phyloP scores from a whole-genome alignment of 2,797 vertebrate genomes.

The Falco columbarius region DNA sequence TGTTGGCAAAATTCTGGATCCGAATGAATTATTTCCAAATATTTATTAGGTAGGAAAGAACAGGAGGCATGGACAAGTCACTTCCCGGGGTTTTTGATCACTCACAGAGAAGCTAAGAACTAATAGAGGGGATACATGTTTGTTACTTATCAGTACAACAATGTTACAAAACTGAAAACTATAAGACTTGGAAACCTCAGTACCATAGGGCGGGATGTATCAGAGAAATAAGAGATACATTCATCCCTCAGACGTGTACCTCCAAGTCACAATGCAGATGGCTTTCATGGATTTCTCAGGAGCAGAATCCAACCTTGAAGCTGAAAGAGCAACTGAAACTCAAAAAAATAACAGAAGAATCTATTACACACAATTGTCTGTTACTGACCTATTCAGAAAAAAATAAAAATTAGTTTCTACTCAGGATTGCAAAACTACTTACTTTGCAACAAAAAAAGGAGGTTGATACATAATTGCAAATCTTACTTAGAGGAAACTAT shows the following conservation, averaged over 20 bases:
- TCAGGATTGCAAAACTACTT: not conserved
- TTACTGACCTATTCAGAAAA: not conserved
- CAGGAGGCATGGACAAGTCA: not conserved
- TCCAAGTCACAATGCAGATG: not conserved
- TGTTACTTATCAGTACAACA: not conserved
- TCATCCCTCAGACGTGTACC: not conserved
- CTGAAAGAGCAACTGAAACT: not conserved
- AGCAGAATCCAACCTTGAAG: not conserved
- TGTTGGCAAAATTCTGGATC: not conserved
- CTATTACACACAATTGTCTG: not conserved
- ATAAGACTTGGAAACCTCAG: not conserved
- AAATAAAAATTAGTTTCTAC: not conserved
- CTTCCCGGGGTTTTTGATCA: not conserved
- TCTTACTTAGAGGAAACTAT: not conserved
- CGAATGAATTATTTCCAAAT: not conserved
- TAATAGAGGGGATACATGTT: not conserved
- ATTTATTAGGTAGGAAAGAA: not conserved
- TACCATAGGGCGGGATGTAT: fast-evolving
- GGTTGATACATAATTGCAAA: not conserved
- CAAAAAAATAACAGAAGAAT: not conserved
- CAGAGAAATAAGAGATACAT: not conserved
- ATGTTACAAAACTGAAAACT: not conserved
- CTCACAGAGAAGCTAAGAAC: not conserved
- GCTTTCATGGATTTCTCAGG: not conserved
- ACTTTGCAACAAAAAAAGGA: not conserved